Evolutionary conservation across 1,140 invertebrate genomes (phyloP).

Genomic region (Drosophila biarmipes): DNA sequence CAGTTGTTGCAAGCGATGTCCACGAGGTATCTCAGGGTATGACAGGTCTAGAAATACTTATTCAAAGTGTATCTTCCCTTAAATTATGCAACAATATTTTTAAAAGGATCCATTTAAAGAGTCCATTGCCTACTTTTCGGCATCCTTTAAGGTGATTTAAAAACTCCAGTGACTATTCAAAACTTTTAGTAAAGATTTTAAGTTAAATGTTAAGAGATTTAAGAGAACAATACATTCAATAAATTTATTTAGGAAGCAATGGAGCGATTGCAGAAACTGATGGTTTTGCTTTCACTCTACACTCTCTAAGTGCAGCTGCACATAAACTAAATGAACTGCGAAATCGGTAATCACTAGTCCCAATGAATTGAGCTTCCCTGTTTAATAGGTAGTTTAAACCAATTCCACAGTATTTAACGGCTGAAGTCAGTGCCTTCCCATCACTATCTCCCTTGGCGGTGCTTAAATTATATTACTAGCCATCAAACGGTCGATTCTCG

Average conservation of each 20-base stretch:
- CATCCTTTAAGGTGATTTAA: too few species aligned
- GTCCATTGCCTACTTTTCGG: background rate
- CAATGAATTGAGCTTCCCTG: background rate
- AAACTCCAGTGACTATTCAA: too few species aligned
- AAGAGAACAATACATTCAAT: too few species aligned
- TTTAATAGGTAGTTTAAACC: background rate
- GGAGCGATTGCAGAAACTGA: too few species aligned
- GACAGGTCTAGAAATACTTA: background rate
- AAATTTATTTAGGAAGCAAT: too few species aligned
- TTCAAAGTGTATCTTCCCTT: background rate
- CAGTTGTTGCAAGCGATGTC: slow-evolving; percentile 14
- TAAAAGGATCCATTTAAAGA: background rate
- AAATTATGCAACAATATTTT: too few species aligned
- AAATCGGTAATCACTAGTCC: background rate
- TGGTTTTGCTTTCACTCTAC: too few species aligned
- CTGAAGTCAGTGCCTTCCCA: background rate
- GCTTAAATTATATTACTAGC: slow-evolving; percentile 37
- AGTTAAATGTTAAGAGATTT: too few species aligned
- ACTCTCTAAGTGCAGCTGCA: too few species aligned
- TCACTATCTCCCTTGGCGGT: background rate
- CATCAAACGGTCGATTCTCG: slow-evolving; percentile 49
- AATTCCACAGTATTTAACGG: background rate
- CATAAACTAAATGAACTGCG: background rate
- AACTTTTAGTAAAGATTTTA: too few species aligned
- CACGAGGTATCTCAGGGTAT: slow-evolving; percentile 14